These are phyloP conservation scores for Pardalotus punctatus DNA, from an alignment of 2,113 vertebrate species.

Conservation along the genomic window DNA sequence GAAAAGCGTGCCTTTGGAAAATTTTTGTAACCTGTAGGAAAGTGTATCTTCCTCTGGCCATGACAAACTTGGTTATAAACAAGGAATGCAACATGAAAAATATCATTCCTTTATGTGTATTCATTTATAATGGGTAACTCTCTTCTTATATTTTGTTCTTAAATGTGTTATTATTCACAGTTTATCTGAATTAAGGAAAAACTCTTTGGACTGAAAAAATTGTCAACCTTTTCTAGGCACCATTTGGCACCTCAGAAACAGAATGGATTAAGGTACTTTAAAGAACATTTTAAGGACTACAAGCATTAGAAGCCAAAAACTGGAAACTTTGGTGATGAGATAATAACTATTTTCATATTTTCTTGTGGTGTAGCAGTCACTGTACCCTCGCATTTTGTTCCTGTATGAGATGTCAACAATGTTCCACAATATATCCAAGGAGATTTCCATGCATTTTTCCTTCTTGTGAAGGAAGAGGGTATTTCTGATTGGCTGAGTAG, in stretches of 20 bases:
- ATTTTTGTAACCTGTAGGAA: not conserved
- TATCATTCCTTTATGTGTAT: accelerated
- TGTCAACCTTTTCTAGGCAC: not conserved
- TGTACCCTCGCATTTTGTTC: not conserved
- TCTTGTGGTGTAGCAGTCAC: not conserved
- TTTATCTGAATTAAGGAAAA: not conserved
- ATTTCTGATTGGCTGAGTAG: not conserved
- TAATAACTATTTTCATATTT: not conserved
- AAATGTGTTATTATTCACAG: not conserved
- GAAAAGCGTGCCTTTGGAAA: not conserved
- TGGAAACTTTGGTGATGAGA: not conserved
- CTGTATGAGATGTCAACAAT: not conserved
- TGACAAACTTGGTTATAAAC: not conserved
- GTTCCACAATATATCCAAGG: not conserved
- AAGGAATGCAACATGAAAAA: not conserved
- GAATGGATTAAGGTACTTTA: not conserved
- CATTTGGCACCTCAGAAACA: not conserved
- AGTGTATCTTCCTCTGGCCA: not conserved
- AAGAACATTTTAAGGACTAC: not conserved
- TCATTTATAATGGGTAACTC: not conserved
- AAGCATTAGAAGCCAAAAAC: not conserved
- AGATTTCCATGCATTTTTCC: not conserved
- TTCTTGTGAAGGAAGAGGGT: not conserved
- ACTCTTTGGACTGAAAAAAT: not conserved
- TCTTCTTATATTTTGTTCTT: not conserved